phyloP scores from a whole-genome alignment of 2,888 invertebrate species.

The Neoitamus cyanurus region DNA sequence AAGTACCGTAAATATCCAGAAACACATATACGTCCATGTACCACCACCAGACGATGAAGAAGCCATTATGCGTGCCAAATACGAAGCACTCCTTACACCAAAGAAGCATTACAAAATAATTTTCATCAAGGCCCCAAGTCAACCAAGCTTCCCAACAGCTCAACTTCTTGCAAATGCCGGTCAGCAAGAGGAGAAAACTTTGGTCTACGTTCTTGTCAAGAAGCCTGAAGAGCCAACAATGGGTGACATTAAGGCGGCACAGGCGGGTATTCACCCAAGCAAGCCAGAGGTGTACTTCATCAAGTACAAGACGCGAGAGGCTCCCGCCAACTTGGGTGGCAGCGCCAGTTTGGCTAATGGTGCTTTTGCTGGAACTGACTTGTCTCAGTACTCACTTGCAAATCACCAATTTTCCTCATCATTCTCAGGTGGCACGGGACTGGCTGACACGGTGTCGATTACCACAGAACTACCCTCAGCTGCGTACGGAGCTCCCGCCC shows the following conservation, averaged over 20 bases:
- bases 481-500: neutral
- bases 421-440: neutral
- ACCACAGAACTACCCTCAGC: neutral
- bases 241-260: constrained; percentile 65
- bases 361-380: neutral
- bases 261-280: constrained; percentile 72
- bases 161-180: constrained; percentile 69
- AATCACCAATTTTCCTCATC: constrained; percentile 57
- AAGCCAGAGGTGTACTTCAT: constrained; percentile 80
- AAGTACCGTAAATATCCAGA: constrained; percentile 74
- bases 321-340: constrained; percentile 45
- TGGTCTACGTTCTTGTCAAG: constrained; percentile 77
- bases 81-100: constrained; percentile 72
- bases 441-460: neutral
- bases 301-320: constrained; percentile 74
- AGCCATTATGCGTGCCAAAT: constrained; percentile 72
- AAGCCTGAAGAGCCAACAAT: constrained; percentile 76
- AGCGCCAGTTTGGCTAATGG: neutral
- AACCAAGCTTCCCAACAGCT: constrained; percentile 71
- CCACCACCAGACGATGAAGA: constrained; percentile 85
- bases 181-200: constrained; percentile 76
- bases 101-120: constrained; percentile 81
- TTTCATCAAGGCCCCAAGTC: constrained; percentile 76
- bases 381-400: constrained; percentile 69
- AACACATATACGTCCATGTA: constrained; percentile 88